Percentiles rank a stretch among this genome's conserved stretches.
Conservation (phyloP, 2,888 invertebrate genomes). For the Zaprionus lineosus region DNA sequence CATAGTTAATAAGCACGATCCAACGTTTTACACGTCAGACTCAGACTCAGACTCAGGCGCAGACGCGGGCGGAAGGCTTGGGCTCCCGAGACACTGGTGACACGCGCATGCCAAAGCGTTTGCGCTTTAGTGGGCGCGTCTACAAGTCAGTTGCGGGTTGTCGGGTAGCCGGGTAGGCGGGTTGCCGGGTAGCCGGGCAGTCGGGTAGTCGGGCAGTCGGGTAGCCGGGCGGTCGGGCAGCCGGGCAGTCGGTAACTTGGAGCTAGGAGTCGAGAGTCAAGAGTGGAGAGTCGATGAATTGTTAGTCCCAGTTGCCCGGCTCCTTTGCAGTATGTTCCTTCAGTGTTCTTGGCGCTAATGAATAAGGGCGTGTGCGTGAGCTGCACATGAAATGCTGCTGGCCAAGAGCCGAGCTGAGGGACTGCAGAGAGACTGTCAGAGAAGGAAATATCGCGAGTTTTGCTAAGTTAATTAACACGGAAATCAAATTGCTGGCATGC, state of each 20-base stretch:
- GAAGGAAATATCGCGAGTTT: constrained; percentile 50
- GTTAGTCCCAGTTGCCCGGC: neutral
- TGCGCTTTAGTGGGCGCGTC: constrained; percentile 37
- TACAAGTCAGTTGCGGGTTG: too few species aligned
- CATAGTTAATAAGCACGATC: constrained; percentile 69
- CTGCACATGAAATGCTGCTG: constrained; percentile 75
- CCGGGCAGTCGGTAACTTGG: too few species aligned
- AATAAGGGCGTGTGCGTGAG: constrained; percentile 78
- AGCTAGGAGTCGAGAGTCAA: neutral
- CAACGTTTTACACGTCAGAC: neutral
- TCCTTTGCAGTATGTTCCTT: neutral
- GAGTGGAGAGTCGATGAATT: neutral
- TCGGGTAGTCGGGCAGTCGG: too few species aligned
- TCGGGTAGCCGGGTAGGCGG: too few species aligned
- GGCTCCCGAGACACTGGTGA: constrained; percentile 29
- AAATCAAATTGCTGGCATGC: constrained; percentile 76
- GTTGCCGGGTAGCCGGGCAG: too few species aligned
- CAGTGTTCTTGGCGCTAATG: constrained; percentile 68
- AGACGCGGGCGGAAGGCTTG: too few species aligned
- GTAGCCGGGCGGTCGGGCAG: too few species aligned
- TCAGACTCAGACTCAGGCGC: too few species aligned
- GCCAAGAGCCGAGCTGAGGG: too few species aligned
- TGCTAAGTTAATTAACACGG: constrained; percentile 79
- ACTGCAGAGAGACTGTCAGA: constrained; percentile 10
- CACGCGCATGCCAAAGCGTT: constrained; percentile 59